Conservation (phyloP, 64 coral and sea anemone genomes). For the Anthopleura sola region DNA sequence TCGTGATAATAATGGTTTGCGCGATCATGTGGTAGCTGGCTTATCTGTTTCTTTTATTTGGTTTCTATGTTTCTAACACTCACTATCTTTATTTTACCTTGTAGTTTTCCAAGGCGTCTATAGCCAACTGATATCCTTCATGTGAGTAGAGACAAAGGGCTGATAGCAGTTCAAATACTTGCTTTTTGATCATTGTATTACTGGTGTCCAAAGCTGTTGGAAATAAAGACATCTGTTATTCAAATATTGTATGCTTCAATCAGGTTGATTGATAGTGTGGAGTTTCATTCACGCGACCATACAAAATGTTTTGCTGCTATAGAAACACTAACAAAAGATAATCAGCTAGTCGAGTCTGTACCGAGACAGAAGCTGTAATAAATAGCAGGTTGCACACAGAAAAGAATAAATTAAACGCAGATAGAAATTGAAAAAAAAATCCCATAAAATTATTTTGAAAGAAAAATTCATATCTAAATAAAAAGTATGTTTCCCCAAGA, state of each 20-base stretch:
- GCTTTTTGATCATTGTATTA: conserved; percentile 99
- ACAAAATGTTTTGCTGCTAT: neutral
- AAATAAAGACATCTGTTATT: neutral
- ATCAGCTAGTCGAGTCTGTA: neutral
- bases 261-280: neutral
- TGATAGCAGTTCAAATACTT: conserved; percentile 92
- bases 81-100: conserved; percentile 46
- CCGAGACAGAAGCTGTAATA: neutral
- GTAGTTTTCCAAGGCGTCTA: conserved; percentile 97
- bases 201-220: conserved; percentile 85
- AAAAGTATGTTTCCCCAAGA: neutral
- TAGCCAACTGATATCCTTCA: conserved; percentile 74
- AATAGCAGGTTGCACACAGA: neutral
- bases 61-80: neutral
- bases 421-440: neutral
- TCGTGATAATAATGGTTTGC: too few species aligned
- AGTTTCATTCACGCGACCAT: neutral
- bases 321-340: neutral
- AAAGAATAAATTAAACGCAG: neutral
- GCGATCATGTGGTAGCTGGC: too few species aligned
- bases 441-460: neutral
- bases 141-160: conserved; percentile 84
- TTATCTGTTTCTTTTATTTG: too few species aligned
- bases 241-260: neutral
- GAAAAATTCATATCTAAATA: neutral